These are phyloP conservation scores for Muntiacus reevesi DNA, from an alignment of 2,113 vertebrate species.

Conservation along the genomic window DNA sequence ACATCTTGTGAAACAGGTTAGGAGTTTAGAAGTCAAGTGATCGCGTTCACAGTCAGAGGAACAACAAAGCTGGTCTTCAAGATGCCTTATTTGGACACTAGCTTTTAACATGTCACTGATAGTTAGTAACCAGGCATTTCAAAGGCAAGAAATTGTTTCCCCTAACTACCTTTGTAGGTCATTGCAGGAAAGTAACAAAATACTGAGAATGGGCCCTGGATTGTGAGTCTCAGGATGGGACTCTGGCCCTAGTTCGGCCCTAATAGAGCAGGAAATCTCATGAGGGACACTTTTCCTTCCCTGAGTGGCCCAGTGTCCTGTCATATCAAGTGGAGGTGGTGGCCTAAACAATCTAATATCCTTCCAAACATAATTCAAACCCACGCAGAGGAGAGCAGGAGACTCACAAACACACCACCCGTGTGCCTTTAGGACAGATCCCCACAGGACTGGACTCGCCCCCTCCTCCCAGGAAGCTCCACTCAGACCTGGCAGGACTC, in stretches of 20 bases:
- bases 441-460: background rate
- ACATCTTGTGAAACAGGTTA: background rate
- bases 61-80: background rate
- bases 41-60: background rate
- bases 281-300: background rate
- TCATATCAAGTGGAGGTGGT: background rate
- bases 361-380: background rate
- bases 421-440: background rate
- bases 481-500: background rate
- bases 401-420: background rate
- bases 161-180: background rate
- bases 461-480: background rate
- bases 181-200: background rate
- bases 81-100: constrained; percentile 44
- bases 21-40: background rate
- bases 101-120: background rate
- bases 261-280: background rate
- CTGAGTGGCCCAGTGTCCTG: background rate
- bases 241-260: background rate
- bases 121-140: constrained; percentile 20
- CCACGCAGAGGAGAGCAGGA: background rate
- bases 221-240: background rate
- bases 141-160: constrained; percentile 10
- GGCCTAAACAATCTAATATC: background rate
- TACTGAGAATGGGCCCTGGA: background rate